Base-by-base conservation (phyloP, 2,888 invertebrate species). In the Mythimna albipuncta region DNA sequence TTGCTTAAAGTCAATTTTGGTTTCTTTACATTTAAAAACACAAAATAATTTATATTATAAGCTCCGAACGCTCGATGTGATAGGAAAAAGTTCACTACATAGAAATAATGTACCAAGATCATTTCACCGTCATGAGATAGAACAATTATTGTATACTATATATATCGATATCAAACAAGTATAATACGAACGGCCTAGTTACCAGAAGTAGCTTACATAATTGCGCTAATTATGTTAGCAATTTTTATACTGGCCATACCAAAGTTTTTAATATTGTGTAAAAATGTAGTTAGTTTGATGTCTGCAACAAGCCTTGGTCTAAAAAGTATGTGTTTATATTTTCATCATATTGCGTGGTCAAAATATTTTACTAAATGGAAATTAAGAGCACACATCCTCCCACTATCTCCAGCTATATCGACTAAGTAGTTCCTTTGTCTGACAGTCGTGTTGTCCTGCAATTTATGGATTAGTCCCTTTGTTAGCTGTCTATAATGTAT, bases 401-500 rank as follows among this genome's bases (percentile, higher is more conserved):
- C 68, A 83, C 81, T 74, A 83, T 84, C 78, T 81, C 59, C 65
- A 78, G 73, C 75, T 83, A 77, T 84, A 87, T 85, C 81, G 70
- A 7, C 63, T 77, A 72, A 85, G 81, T 85, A 85, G 77, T 82
- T 87, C 86, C 88, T 89, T 89, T 88, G 92, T 92, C 89, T 87
- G 83, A 69, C 80, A 83, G 82, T 85, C 88, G 84, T 90, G 91
- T 90, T 89, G 89, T 90, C 86, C 86, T 87, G 86, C 87, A 89
- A 93, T 94, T 93, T 93, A 93, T 93, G 91, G 91, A 91, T 91
- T 91, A 89, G 88, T 83, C 80, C 89, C 89, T 91, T 89, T 92
- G 91, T 91, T 87, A 87, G 88, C 83, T 84, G 85, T 85, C 82
- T 69, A 82, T 89, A 89, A 89, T 89, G 89, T 91, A 93, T 91